These are phyloP conservation scores for Ceyx cyanopectus DNA, from an alignment of 2,113 vertebrate species.

Conservation along the genomic window DNA sequence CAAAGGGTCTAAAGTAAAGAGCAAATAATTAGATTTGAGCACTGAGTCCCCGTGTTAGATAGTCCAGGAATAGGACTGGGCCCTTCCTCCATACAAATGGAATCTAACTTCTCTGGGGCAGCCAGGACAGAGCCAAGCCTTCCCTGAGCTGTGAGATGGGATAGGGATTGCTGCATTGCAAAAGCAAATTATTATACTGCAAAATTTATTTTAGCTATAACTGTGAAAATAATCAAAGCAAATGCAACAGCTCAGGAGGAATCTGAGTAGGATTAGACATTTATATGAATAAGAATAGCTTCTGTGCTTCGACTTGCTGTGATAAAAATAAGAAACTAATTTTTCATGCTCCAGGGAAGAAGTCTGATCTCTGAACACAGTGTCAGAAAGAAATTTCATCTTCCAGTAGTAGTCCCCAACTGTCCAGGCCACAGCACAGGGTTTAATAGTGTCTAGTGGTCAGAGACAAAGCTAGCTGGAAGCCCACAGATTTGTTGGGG, in stretches of 20 bases:
- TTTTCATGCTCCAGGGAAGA: slow-evolving; percentile 1
- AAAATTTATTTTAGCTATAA: slow-evolving; percentile 23
- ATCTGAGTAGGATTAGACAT: slow-evolving; percentile 58
- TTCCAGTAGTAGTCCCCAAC: not conserved
- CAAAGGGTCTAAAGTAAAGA: not conserved
- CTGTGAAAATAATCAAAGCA: slow-evolving; percentile 44
- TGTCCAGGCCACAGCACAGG: not conserved
- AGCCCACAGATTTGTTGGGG: not conserved
- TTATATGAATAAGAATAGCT: slow-evolving; percentile 52
- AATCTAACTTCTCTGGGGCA: not conserved
- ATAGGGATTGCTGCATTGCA: not conserved
- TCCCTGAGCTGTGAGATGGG: not conserved
- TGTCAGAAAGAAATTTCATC: slow-evolving; percentile 16
- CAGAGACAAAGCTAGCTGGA: not conserved
- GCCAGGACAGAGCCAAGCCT: not conserved
- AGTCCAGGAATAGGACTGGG: not conserved
- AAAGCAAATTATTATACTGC: not conserved
- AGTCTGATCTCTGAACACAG: slow-evolving; percentile 9
- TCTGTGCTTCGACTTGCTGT: slow-evolving; percentile 3
- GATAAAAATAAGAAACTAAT: slow-evolving; percentile 31
- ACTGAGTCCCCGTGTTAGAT: rapidly evolving
- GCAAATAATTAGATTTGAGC: not conserved
- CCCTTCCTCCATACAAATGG: not conserved
- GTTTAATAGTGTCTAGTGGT: too few relatives aligned
- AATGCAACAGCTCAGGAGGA: slow-evolving; percentile 56